These are phyloP conservation scores for Amphibalanus amphitrite DNA, from an alignment of 1,140 invertebrate species.

Conservation along the genomic window DNA sequence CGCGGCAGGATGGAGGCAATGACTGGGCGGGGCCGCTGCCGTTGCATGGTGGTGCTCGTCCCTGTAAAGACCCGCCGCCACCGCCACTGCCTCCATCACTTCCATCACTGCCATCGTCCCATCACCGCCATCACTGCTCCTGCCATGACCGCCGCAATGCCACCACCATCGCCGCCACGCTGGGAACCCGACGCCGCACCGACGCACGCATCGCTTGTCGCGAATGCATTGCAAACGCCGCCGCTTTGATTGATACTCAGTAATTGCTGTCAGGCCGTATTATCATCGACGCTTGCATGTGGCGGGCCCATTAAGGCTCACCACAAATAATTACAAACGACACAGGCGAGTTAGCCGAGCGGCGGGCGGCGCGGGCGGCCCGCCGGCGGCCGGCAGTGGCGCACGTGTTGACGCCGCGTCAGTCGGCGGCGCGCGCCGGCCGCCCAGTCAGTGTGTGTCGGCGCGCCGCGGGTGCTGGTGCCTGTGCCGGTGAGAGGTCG, in stretches of 20 bases:
- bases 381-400: no score
- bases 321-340: slow-evolving; percentile 1
- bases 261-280: neutral
- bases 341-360: neutral
- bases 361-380: no score
- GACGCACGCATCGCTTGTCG: neutral
- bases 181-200: neutral
- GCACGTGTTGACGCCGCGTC: neutral
- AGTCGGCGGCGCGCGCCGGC: neutral
- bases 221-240: neutral
- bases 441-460: no score
- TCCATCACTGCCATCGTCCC: no score
- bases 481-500: neutral
- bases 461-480: no score
- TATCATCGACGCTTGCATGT: neutral
- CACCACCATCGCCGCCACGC: neutral
- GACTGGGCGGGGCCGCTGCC: neutral
- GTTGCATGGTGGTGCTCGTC: neutral
- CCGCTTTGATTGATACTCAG: neutral
- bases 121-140: no score
- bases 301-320: neutral
- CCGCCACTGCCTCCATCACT: neutral
- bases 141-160: no score
- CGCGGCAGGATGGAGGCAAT: neutral
- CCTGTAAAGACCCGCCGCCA: no score